Base-by-base conservation (phyloP, 2,113 vertebrate genomes). In the Canis aureus region DNA sequence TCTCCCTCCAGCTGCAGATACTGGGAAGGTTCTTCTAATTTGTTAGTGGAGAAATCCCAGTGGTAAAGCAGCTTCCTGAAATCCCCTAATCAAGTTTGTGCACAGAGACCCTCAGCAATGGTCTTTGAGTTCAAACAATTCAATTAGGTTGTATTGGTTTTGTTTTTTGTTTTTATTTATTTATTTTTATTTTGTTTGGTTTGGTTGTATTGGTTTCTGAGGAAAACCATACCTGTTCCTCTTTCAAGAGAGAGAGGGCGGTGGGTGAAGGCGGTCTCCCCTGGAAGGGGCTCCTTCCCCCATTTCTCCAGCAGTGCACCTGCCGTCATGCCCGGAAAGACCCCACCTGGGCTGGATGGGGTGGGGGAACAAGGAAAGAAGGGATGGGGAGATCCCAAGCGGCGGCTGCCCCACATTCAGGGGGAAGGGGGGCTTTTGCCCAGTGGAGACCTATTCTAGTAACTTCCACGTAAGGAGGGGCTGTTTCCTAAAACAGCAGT, bases 381-480 rank as follows among this genome's bases (percentile, higher is more conserved):
- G 8, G 2, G 13, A 3, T 17, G 1, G 35, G 29, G 5, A 1
- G 0, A 3, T 35, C 19, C 0, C 19, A 2, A 19, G 23, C 25
- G 64, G 74, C 29, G 57, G 74, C 74, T 35, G 10, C 12, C 55
- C 29, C 67, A 5, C 2, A 0, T 0, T 32, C 22, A 12, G 55
- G 67, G 67, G 6, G 25, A 55, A 15, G 9, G 43, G 23, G 27
- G 64, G 2, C 76, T 38, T 3, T 23, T 62, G 69, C 17, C 82
- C 8, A 2, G 3, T 3, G 11, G 25, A 8, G 12, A 12, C 62
- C 15, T 22, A 1, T 53, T n/a, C 64, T 57, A 23, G 51, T 74
- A 32, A 35, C 62, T 73, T 86, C 79, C 8, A 0, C 11, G 4
- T 25, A 29, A 88, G 55, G 43, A 27, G 15, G 11, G 1, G 25